Conservation (phyloP, 2,888 invertebrate species). For the Troglohyphantes excavatus region DNA sequence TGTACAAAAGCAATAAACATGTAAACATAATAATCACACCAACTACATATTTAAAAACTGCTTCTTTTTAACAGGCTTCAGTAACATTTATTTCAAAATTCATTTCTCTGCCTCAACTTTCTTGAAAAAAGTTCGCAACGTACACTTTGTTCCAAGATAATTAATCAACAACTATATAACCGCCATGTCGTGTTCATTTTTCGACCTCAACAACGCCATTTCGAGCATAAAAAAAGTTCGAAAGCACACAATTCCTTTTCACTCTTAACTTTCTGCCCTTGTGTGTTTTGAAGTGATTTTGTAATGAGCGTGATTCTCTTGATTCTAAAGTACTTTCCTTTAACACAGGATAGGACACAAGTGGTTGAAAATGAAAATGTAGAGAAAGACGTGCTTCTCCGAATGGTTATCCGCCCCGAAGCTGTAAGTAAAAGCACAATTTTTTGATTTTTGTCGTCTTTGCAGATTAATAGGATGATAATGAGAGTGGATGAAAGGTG, state of each 20-base stretch:
- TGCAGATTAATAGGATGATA: too few relatives aligned
- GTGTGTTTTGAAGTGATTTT: neutral
- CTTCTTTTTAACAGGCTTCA: conserved; percentile 4
- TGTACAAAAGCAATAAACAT: conserved; percentile 59
- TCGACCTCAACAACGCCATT: neutral
- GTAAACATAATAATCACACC: conserved; percentile 46
- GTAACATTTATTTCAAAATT: conserved; percentile 33
- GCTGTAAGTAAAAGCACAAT: conserved; percentile 65
- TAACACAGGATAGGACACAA: conserved; percentile 51
- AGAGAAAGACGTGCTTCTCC: conserved; percentile 67
- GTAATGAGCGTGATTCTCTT: neutral
- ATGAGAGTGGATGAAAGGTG: neutral
- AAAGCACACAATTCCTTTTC: neutral
- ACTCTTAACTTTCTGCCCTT: neutral
- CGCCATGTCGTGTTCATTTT: neutral
- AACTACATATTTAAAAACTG: conserved; percentile 45
- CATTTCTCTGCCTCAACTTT: neutral
- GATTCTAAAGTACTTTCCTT: neutral
- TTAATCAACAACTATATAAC: conserved; percentile 2
- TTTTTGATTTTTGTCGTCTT: conserved; percentile 4
- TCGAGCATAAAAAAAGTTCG: conserved; percentile 14
- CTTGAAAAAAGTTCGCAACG: neutral
- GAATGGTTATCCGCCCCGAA: conserved; percentile 55
- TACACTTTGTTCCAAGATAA: conserved; percentile 19
- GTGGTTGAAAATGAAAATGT: conserved; percentile 37